Evolutionary conservation across 2,888 invertebrate species (phyloP), one percentile per base, ranked within the genome.

Genomic region (Yponomeuta plumbellus): DNA sequence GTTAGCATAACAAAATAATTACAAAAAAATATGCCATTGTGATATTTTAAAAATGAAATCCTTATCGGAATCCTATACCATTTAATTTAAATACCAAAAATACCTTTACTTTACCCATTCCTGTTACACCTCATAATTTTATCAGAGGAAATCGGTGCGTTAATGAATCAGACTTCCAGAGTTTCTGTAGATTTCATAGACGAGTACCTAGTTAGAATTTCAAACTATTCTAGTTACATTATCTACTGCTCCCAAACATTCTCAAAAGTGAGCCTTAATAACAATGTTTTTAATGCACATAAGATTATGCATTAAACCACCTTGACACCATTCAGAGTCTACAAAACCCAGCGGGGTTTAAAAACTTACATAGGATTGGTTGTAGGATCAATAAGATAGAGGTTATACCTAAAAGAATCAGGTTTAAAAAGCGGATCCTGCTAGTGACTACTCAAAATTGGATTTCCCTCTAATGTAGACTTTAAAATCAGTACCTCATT

Each of bases 371-470:
- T 34, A 34, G 40, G 44, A 56, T 61, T 22, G n/a, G 34, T n/a
- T 56, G 44, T 64, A 8, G 20, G 40, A 22, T 20, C 17, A 26
- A 22, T 22, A 40, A 64, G 10, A 44, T 17, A 17, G 13, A n/a
- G 11, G 2, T 23, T 26, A 17, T 34, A 26, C 22, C 17, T 26
- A n/a, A 23, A 61, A 61, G 5, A 52, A 52, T 17, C 17, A 17
- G 17, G 13, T 17, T 52, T 52, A 52, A 4, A 13, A 52, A 52
- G 44, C 44, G 44, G 44, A 52, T 52, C 13, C 59, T 13, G 44
- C 22, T 63, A 44, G 13, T 11, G 39, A 22, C 83, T 83, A 83
- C 80, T 70, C 74, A 80, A 83, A 84, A 84, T 83, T 83, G 82
- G 75, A 79, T 77, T 69, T 8, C 72, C 69, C 70, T 74, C 68